A percentile compares a stretch with the other conserved stretches of the same genome.
These are phyloP conservation scores for Hippocampus comes DNA, from an alignment of 2,113 vertebrate species.

Conservation along the genomic window DNA sequence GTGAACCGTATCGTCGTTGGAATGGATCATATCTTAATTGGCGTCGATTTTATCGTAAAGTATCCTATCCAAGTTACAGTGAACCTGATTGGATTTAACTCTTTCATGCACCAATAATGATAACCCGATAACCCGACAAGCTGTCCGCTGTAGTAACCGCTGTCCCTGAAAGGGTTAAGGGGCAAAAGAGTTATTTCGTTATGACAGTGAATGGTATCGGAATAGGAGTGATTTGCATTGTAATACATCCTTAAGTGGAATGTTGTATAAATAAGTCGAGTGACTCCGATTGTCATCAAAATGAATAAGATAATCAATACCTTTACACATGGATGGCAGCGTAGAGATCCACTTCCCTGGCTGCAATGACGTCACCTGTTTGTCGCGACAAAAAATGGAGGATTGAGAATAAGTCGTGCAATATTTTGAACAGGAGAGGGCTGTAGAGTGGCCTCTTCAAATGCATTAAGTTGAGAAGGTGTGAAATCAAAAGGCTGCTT, in stretches of 20 bases:
- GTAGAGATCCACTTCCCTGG: conserved; percentile 7
- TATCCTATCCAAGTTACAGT: too few species aligned
- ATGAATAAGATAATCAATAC: too few species aligned
- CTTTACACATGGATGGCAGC: too few species aligned
- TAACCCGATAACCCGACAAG: too few species aligned
- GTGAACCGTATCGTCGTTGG: not conserved
- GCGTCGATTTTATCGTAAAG: not conserved
- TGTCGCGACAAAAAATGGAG: conserved; percentile 32
- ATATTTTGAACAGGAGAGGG: conserved; percentile 55
- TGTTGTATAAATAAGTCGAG: too few species aligned
- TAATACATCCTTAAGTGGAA: not conserved
- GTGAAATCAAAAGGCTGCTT: conserved; percentile 49
- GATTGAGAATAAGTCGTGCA: conserved; percentile 44
- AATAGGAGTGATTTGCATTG: not conserved
- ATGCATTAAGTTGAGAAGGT: conserved; percentile 66
- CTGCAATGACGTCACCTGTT: conserved; percentile 43
- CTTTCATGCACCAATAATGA: too few species aligned
- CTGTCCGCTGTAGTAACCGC: too few species aligned
- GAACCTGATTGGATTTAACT: too few species aligned
- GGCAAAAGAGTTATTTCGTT: too few species aligned
- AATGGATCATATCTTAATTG: too few species aligned
- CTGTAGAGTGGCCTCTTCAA: conserved; percentile 57
- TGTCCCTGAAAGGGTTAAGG: too few species aligned
- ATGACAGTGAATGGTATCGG: not conserved
- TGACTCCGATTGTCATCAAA: too few species aligned